Percentiles rank a stretch among this genome's conserved stretches.
These are phyloP conservation scores for Synergus japonicus DNA, from an alignment of 2,888 invertebrate species.

Conservation along the genomic window DNA sequence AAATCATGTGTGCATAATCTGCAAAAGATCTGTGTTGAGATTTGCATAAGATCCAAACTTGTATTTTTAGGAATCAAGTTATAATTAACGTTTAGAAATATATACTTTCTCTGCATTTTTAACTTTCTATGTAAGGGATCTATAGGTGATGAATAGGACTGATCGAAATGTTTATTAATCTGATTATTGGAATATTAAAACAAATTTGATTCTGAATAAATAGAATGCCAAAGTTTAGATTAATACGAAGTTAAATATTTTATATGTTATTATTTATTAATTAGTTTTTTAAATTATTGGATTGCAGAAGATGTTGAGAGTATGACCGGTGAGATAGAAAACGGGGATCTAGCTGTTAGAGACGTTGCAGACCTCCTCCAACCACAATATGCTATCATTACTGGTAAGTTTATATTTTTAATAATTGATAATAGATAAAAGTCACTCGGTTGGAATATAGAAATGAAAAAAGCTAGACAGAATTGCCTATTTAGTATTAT, in stretches of 20 bases:
- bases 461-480: not conserved
- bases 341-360: conserved; percentile 83
- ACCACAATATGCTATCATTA: conserved; percentile 93
- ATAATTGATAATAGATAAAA: not conserved
- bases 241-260: not conserved
- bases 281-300: conserved; percentile 38
- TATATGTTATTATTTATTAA: conserved; percentile 44
- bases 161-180: not conserved
- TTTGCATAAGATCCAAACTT: not conserved
- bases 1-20: not conserved
- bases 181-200: not conserved
- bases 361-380: conserved; percentile 93
- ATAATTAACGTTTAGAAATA: not conserved
- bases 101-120: not conserved
- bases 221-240: not conserved
- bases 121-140: not conserved
- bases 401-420: conserved; percentile 79
- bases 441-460: too few species aligned
- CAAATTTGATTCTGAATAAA: not conserved
- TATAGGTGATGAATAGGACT: not conserved
- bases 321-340: conserved; percentile 79
- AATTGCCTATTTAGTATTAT: not conserved
- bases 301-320: conserved; percentile 77
- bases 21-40: too few species aligned
- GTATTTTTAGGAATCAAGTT: not conserved